phyloP scores from a whole-genome alignment of 2,113 vertebrate genomes.

The Macrotus californicus region DNA sequence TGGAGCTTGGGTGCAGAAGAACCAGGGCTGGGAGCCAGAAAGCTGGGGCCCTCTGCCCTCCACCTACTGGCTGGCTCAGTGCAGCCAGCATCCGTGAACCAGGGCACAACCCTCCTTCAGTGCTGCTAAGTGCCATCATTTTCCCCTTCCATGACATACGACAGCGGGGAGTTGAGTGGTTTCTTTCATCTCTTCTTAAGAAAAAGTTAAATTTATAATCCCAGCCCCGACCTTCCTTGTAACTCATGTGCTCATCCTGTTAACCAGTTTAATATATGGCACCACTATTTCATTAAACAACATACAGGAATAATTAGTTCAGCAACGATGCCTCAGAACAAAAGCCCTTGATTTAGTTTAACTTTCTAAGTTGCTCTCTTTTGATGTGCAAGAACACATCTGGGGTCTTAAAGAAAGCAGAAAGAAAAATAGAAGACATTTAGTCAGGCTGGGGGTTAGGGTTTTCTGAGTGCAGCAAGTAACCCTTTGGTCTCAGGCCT shows the following conservation, averaged over 20 bases:
- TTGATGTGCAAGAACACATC: constrained; percentile 86
- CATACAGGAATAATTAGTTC: constrained; percentile 89
- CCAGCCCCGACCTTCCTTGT: constrained; percentile 82
- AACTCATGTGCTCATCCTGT: constrained; percentile 83
- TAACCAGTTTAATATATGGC: constrained; percentile 82
- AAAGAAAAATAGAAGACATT: constrained; percentile 83
- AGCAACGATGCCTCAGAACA: constrained; percentile 84
- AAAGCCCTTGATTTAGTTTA: constrained; percentile 84
- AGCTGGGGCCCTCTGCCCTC: constrained; percentile 50
- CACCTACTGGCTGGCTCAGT: constrained; percentile 50
- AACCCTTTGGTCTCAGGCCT: constrained; percentile 80
- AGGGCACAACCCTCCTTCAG: constrained; percentile 70
- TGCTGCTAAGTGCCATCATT: constrained; percentile 70
- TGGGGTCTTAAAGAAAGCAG: constrained; percentile 85
- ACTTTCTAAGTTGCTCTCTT: constrained; percentile 84
- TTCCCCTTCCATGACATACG: constrained; percentile 76
- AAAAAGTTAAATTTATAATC: constrained; percentile 84
- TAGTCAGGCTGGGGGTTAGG: constrained; percentile 71
- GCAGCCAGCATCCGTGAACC: constrained; percentile 53
- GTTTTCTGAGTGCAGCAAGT: constrained; percentile 75
- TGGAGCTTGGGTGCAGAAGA: neutral
- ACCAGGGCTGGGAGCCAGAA: constrained; percentile 18
- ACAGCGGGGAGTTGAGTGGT: constrained; percentile 78
- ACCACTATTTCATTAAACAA: constrained; percentile 85
- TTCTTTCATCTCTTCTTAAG: constrained; percentile 84